A percentile compares a stretch with the other conserved stretches of the same genome.
phyloP scores from a whole-genome alignment of 1,140 invertebrate genomes.

The Ephestia elutella region DNA sequence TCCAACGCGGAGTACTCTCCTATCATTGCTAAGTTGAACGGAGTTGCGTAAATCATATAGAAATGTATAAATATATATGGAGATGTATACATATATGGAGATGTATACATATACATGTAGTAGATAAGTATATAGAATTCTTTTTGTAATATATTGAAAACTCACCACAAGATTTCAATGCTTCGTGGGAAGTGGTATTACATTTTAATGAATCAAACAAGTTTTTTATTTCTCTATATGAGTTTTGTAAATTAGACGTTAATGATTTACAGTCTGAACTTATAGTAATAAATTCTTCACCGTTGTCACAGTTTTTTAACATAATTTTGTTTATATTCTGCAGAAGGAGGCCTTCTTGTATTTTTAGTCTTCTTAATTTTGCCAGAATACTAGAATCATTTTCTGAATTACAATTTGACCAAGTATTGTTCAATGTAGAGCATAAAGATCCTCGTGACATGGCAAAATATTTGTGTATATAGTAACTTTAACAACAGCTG shows the following conservation, averaged over 20 bases:
- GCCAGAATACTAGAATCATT: conserved; percentile 18
- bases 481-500: neutral
- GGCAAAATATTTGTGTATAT: neutral
- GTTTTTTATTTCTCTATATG: conserved; percentile 36
- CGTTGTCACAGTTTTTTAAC: neutral
- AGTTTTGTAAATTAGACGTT: conserved; percentile 28
- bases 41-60: neutral
- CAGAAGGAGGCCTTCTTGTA: conserved; percentile 47
- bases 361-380: conserved; percentile 48
- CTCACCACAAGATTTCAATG: conserved; percentile 23
- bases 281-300: conserved; percentile 4
- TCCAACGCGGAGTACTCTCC: no score
- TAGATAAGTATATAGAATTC: no score
- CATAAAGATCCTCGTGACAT: neutral
- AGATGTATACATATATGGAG: neutral
- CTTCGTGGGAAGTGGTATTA: conserved; percentile 22
- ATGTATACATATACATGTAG: no score
- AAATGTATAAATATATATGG: no score
- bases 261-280: conserved; percentile 27
- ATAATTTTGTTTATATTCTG: conserved; percentile 29
- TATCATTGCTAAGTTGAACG: no score
- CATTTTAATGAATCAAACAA: conserved; percentile 49
- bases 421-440: neutral
- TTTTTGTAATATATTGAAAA: neutral
- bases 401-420: neutral